Percentiles rank a stretch among this genome's conserved stretches.
Conservation (phyloP, 2,113 vertebrate genomes). For the Himantopus leucocephalus region DNA sequence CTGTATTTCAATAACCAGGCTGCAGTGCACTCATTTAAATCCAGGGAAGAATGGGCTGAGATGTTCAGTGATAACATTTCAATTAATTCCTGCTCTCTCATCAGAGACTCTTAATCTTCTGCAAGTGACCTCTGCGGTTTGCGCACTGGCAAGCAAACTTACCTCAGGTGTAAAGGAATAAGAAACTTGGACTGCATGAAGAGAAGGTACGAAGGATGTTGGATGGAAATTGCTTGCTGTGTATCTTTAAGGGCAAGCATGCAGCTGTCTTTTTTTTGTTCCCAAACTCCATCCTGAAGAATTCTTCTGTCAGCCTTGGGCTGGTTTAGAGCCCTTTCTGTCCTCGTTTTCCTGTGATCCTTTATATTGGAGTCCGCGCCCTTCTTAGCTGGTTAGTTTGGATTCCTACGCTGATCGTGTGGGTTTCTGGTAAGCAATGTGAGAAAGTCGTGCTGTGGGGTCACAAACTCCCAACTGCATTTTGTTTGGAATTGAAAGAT, state of each 20-base stretch:
- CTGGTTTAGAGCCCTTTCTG: neutral
- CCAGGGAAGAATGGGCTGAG: neutral
- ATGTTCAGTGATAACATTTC: neutral
- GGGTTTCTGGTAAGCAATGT: neutral
- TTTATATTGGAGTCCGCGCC: neutral
- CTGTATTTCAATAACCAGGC: neutral
- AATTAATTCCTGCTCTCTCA: conserved; percentile 17
- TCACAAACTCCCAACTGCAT: neutral
- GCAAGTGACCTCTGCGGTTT: neutral
- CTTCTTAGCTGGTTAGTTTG: neutral
- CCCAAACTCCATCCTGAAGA: neutral
- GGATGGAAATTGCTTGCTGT: neutral
- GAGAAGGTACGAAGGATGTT: neutral
- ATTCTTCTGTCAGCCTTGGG: neutral
- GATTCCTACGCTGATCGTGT: neutral
- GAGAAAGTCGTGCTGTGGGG: neutral
- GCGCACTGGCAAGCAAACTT: neutral
- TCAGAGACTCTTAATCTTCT: neutral
- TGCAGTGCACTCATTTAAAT: neutral
- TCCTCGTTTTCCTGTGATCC: neutral
- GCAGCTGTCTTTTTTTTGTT: neutral
- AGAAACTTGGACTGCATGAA: neutral
- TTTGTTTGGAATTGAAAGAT: neutral
- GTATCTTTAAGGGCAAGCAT: neutral
- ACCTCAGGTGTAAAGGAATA: neutral